phyloP scores from a whole-genome alignment of 2,888 invertebrate species.

The Brassicogethes aeneus region DNA sequence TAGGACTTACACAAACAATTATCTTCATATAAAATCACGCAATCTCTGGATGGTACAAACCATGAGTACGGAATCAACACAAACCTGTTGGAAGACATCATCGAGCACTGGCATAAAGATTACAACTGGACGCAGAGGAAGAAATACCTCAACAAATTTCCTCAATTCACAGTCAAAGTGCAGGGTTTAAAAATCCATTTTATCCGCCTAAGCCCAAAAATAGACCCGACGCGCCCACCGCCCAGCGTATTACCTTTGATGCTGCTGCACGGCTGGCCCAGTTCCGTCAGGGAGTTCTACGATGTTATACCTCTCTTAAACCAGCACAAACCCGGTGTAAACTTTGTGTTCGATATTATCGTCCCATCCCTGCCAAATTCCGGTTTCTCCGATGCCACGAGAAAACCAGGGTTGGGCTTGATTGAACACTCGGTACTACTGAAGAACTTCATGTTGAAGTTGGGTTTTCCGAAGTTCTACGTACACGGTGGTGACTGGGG shows the following conservation, averaged over 20 bases:
- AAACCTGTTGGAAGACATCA: background rate
- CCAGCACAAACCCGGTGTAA: slow-evolving; percentile 42
- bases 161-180: background rate
- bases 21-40: no score
- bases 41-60: background rate
- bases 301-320: slow-evolving; percentile 58
- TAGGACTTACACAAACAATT: no score
- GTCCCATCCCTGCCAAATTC: slow-evolving; percentile 45
- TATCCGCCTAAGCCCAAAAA: background rate
- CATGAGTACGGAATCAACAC: background rate
- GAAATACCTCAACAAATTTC: background rate
- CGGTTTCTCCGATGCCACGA: background rate
- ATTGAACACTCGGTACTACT: background rate
- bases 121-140: background rate
- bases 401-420: background rate
- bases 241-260: slow-evolving; percentile 53
- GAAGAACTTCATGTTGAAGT: background rate
- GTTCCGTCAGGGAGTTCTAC: slow-evolving; percentile 76
- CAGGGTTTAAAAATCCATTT: background rate
- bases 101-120: background rate
- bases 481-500: slow-evolving; percentile 81
- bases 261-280: slow-evolving; percentile 84
- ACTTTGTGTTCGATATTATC: slow-evolving; percentile 52
- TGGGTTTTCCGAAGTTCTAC: slow-evolving; percentile 48
- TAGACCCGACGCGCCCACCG: background rate